Evolutionary conservation across 1,140 invertebrate genomes (phyloP).

Genomic region (Drosophila subobscura): DNA sequence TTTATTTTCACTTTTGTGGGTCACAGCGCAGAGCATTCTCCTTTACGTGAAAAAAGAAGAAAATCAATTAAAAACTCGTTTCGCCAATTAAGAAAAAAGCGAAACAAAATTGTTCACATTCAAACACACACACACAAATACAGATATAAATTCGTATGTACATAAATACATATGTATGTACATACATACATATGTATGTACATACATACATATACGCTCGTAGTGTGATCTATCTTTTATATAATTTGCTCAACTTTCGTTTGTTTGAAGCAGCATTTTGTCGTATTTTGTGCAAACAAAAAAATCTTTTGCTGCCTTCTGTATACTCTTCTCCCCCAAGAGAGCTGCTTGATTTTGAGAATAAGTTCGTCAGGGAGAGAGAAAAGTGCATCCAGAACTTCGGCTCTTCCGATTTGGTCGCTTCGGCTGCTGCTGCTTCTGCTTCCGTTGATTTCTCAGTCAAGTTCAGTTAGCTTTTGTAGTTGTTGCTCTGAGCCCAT

Average conservation of each 20-base stretch:
- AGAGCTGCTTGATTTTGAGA: too few relatives aligned
- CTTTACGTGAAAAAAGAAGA: conserved; percentile 5
- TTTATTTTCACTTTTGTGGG: conserved; percentile 46
- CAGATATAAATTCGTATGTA: conserved; percentile 14
- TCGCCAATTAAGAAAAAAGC: conserved; percentile 33
- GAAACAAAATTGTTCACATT: conserved; percentile 9
- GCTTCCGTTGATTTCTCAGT: conserved; percentile 73
- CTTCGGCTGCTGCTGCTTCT: conserved; percentile 2
- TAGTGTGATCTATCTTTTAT: conserved; percentile 11
- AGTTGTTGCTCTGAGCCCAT: conserved; percentile 43
- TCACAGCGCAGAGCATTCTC: conserved; percentile 17
- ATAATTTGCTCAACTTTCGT: conserved; percentile 38
- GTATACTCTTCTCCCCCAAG: not conserved
- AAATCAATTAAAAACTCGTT: conserved; percentile 63
- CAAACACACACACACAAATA: conserved; percentile 8
- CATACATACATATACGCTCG: not conserved
- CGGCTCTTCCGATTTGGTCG: too few relatives aligned
- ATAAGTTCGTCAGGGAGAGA: too few relatives aligned
- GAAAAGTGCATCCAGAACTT: too few relatives aligned
- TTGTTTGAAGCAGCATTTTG: conserved; percentile 32
- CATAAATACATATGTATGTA: too few relatives aligned
- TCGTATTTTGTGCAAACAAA: conserved; percentile 32
- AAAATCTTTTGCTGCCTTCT: conserved; percentile 31
- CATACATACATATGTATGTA: conserved; percentile 31
- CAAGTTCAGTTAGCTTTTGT: conserved; percentile 81